These are phyloP conservation scores for Paelopatides confundens DNA, from an alignment of 53 echinoderm and acorn worm genomes.

Conservation along the genomic window DNA sequence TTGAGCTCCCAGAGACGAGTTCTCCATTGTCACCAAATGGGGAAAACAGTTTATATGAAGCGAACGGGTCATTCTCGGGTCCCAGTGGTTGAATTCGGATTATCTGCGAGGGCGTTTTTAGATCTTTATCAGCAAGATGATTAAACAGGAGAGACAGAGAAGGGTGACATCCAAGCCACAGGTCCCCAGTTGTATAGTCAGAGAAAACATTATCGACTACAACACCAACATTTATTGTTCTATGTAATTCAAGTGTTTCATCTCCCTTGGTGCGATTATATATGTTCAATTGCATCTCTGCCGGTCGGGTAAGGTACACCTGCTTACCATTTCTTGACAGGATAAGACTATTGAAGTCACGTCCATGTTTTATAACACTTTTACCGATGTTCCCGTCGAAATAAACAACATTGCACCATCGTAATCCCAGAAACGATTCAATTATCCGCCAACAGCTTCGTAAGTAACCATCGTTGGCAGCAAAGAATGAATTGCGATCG, in stretches of 20 bases:
- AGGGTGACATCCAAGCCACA: slow-evolving; percentile 68
- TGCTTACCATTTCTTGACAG: neutral
- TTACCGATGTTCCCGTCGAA: slow-evolving; percentile 56
- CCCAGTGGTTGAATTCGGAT: slow-evolving; percentile 22
- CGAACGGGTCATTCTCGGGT: slow-evolving; percentile 1
- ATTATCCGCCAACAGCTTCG: slow-evolving; percentile 17
- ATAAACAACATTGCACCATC: slow-evolving; percentile 61
- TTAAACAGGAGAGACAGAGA: slow-evolving; percentile 8
- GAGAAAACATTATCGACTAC: slow-evolving; percentile 60
- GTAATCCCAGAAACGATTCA: slow-evolving; percentile 45
- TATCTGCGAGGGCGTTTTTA: slow-evolving; percentile 63
- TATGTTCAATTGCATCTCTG: neutral
- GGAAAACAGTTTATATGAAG: neutral
- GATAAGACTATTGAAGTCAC: neutral
- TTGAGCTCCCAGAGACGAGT: slow-evolving; percentile 4
- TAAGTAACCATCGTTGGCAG: slow-evolving; percentile 8
- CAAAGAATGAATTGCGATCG: slow-evolving; percentile 29
- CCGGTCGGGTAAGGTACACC: neutral
- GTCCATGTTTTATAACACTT: neutral
- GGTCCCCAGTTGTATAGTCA: slow-evolving; percentile 65
- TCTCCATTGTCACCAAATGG: slow-evolving; percentile 35
- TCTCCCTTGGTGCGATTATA: neutral
- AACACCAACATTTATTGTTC: slow-evolving; percentile 42
- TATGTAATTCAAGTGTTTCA: neutral
- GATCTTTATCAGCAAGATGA: slow-evolving; percentile 57